Evolutionary conservation across 2,888 invertebrate genomes (phyloP).

Genomic region (Drosophila recens): DNA sequence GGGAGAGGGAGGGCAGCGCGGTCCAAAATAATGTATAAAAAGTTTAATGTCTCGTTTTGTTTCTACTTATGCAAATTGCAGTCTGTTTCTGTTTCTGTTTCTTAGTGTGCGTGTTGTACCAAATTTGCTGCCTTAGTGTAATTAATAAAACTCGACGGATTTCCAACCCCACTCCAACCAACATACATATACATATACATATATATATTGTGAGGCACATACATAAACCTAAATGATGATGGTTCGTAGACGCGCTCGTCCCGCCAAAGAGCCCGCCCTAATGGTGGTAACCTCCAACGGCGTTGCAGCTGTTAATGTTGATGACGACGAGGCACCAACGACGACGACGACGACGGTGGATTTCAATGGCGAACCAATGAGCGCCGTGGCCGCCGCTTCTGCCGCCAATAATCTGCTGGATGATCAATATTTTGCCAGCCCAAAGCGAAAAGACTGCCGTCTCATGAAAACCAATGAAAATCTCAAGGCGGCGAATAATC

Average conservation of each 20-base stretch:
- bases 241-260: constrained; percentile 81
- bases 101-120: constrained; percentile 45
- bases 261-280: constrained; percentile 61
- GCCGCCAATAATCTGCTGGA: constrained; percentile 72
- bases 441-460: constrained; percentile 85
- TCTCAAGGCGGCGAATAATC: constrained; percentile 43
- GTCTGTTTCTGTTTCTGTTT: constrained; percentile 53
- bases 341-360: constrained; percentile 25
- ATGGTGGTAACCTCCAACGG: constrained; percentile 39
- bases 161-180: constrained; percentile 27
- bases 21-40: constrained; percentile 43
- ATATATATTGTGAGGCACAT: constrained; percentile 21
- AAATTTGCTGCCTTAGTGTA: constrained; percentile 55
- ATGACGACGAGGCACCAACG: constrained; percentile 23
- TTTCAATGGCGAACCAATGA: constrained; percentile 48
- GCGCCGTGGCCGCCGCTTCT: constrained; percentile 38
- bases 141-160: constrained; percentile 48
- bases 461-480: constrained; percentile 78
- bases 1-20: constrained; percentile 33
- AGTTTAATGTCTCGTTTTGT: constrained; percentile 65
- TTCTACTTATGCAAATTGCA: constrained; percentile 69
- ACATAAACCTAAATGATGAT: constrained; percentile 66
- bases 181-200: constrained; percentile 8
- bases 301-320: constrained; percentile 32
- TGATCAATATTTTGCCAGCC: constrained; percentile 85